A percentile compares a stretch with the other conserved stretches of the same genome.
Conservation (phyloP, 2,888 invertebrate species). For the Morpho achilles region DNA sequence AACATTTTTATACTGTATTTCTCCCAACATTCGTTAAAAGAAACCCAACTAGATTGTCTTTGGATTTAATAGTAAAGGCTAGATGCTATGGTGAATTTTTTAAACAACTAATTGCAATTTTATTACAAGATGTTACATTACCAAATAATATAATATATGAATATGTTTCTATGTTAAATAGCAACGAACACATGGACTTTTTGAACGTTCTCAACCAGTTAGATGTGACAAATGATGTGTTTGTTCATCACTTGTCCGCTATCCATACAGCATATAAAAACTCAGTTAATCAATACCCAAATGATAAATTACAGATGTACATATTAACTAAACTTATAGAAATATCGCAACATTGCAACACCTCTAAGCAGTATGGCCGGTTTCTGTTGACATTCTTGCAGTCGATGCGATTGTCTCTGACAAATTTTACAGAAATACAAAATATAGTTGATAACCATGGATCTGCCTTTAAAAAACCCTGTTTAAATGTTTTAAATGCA, state of each 20-base stretch:
- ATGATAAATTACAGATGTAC: conserved; percentile 39
- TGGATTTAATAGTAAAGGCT: conserved; percentile 46
- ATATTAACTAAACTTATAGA: conserved; percentile 37
- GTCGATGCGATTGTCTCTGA: conserved; percentile 30
- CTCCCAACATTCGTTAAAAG: conserved; percentile 41
- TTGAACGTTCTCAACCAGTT: conserved; percentile 34
- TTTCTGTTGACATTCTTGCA: conserved; percentile 49
- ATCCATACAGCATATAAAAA: conserved; percentile 49
- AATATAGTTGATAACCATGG: conserved; percentile 44
- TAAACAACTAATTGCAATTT: conserved; percentile 34
- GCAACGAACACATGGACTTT: conserved; percentile 32
- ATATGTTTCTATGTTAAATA: conserved; percentile 38
- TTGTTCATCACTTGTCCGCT: conserved; percentile 42
- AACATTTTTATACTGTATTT: conserved; percentile 37
- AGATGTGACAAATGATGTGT: conserved; percentile 38
- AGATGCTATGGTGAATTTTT: conserved; percentile 34
- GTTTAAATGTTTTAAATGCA: conserved; percentile 37
- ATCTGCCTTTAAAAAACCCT: conserved; percentile 53
- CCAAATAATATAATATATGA: conserved; percentile 43
- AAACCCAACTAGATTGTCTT: conserved; percentile 37
- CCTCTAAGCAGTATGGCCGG: conserved; percentile 50
- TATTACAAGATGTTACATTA: conserved; percentile 42
- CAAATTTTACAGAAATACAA: conserved; percentile 31
- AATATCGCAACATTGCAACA: conserved; percentile 31
- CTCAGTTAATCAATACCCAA: conserved; percentile 34